Conservation (phyloP, 1,140 invertebrate genomes). For the Leucophenga varia region DNA sequence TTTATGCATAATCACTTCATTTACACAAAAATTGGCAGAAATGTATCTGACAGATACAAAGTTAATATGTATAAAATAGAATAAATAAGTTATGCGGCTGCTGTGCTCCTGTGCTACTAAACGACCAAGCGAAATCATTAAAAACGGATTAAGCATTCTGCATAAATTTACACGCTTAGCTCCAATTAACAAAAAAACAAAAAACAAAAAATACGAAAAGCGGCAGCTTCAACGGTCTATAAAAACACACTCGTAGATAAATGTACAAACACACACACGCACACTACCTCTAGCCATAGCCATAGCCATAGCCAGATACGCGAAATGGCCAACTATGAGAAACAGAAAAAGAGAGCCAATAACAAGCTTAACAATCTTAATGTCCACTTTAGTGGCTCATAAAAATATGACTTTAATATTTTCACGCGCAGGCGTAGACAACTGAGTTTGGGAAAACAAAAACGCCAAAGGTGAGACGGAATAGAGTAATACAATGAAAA, state of each 20-base stretch:
- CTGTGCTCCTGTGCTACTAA: background rate
- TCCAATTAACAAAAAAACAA: slow-evolving; percentile 13
- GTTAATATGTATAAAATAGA: too few species aligned
- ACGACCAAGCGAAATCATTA: slow-evolving; percentile 34
- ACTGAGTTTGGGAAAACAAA: too few species aligned
- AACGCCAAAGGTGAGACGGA: too few species aligned
- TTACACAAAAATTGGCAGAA: too few species aligned
- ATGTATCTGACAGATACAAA: too few species aligned
- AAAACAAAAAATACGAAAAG: slow-evolving; percentile 27
- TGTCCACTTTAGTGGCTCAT: slow-evolving; percentile 45
- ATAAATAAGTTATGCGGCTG: too few species aligned
- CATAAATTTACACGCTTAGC: slow-evolving; percentile 36
- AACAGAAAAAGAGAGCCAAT: background rate
- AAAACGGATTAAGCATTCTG: slow-evolving; percentile 45
- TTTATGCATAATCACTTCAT: too few species aligned
- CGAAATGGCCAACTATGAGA: slow-evolving; percentile 12
- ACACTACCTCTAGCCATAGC: too few species aligned
- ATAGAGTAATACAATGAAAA: too few species aligned
- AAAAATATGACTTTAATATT: slow-evolving; percentile 55
- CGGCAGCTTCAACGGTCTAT: slow-evolving; percentile 18
- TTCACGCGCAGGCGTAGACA: slow-evolving; percentile 52
- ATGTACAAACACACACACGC: too few species aligned
- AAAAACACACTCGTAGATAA: too few species aligned
- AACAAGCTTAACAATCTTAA: slow-evolving; percentile 31
- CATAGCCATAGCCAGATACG: too few species aligned